phyloP scores from a whole-genome alignment of 2,888 invertebrate species.

The Junonia oenone region DNA sequence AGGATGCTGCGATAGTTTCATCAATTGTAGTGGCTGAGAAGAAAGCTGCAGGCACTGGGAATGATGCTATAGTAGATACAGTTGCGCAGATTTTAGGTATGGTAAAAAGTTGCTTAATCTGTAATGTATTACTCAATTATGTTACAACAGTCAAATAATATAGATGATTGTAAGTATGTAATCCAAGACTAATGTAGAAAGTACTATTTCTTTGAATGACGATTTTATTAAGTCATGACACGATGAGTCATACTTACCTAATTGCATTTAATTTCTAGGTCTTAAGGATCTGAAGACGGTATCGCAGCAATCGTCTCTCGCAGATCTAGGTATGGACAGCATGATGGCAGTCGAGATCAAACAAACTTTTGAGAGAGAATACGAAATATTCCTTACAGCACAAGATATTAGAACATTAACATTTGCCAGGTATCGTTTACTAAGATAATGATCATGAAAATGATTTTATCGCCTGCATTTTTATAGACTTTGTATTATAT shows the following conservation, averaged over 20 bases:
- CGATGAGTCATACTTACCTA: not conserved
- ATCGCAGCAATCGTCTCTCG: constrained; percentile 85
- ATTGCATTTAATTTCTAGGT: constrained; percentile 45
- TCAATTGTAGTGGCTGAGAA: constrained; percentile 95
- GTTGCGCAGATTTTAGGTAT: constrained; percentile 84
- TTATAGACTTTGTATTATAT: not conserved
- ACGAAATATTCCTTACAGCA: constrained; percentile 90
- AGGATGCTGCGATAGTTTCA: constrained; percentile 84
- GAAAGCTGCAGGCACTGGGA: constrained; percentile 79
- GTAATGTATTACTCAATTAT: not conserved
- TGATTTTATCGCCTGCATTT: not conserved
- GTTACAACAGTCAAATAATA: too few species aligned
- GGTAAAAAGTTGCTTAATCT: too few species aligned
- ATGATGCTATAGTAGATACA: constrained; percentile 85
- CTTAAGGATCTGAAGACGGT: constrained; percentile 84
- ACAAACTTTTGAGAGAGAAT: constrained; percentile 93
- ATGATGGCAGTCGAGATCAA: constrained; percentile 98
- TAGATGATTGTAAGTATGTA: too few species aligned
- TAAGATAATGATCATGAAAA: too few species aligned
- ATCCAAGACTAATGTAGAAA: too few species aligned
- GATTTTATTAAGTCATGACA: not conserved
- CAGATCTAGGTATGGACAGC: constrained; percentile 97
- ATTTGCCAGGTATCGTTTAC: constrained; percentile 78
- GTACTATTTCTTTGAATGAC: not conserved
- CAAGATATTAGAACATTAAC: constrained; percentile 91